phyloP scores from a whole-genome alignment of 2,797 vertebrate species.

The Xenopus petersii region DNA sequence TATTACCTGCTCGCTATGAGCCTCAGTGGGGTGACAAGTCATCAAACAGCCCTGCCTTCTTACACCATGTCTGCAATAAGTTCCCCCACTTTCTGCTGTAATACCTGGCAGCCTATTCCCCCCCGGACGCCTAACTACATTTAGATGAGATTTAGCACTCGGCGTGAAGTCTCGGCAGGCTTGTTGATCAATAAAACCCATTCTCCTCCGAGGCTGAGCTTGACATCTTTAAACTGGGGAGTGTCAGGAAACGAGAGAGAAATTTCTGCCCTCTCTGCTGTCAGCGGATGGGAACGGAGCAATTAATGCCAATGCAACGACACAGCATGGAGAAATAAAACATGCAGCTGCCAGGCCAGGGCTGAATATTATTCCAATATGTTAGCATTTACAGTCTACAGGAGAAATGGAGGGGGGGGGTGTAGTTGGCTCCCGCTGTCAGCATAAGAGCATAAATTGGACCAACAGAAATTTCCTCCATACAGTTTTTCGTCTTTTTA shows the following conservation, averaged over 20 bases:
- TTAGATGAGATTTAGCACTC: constrained; percentile 53
- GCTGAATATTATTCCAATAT: constrained; percentile 44
- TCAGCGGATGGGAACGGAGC: constrained; percentile 52
- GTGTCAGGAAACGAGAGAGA: constrained; percentile 54
- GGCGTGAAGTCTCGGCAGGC: constrained; percentile 54
- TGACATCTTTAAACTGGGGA: constrained; percentile 62
- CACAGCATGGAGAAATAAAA: constrained; percentile 63
- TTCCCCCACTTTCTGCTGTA: constrained; percentile 44
- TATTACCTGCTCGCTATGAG: constrained; percentile 1
- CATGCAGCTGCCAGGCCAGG: constrained; percentile 51
- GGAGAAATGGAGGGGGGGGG: background rate
- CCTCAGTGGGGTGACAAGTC: constrained; percentile 44
- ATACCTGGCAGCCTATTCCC: constrained; percentile 47
- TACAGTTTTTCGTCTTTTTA: background rate
- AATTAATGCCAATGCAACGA: constrained; percentile 58
- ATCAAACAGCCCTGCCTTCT: constrained; percentile 31
- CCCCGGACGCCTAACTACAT: constrained; percentile 33
- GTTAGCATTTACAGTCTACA: constrained; percentile 22
- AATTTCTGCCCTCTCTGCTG: constrained; percentile 46
- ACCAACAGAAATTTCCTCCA: constrained; percentile 5
- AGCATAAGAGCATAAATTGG: constrained; percentile 45
- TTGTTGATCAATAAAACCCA: constrained; percentile 59
- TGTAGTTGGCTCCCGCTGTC: constrained; percentile 19
- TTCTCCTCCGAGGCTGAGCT: constrained; percentile 53
- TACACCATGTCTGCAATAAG: constrained; percentile 35